Conservation (phyloP, 2,888 invertebrate genomes). For the Melieria crassipennis region DNA sequence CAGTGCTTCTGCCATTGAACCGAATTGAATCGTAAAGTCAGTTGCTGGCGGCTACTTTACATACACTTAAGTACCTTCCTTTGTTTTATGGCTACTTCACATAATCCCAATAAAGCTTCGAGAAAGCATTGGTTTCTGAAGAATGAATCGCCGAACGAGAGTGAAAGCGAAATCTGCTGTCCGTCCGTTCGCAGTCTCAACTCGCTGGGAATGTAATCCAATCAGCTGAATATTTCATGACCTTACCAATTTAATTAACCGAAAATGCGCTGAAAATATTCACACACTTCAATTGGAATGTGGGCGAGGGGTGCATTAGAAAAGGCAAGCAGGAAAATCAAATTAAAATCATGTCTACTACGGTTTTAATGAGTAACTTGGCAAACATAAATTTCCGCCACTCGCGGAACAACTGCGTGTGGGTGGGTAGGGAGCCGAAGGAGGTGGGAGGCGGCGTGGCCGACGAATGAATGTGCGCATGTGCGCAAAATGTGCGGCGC, state of each 20-base stretch:
- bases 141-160: no score
- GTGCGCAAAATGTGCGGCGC: conserved; percentile 35
- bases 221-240: conserved; percentile 19
- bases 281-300: no score
- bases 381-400: conserved; percentile 9
- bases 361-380: conserved; percentile 18
- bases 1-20: no score
- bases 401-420: no score
- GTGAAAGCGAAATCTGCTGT: no score
- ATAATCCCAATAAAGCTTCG: no score
- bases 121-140: no score
- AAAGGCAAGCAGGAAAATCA: conserved; percentile 7
- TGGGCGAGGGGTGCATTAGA: not conserved
- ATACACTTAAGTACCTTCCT: no score
- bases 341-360: conserved; percentile 28
- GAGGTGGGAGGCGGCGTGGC: not conserved
- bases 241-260: conserved; percentile 23
- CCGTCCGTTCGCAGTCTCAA: not conserved
- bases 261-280: not conserved
- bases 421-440: not conserved
- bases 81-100: no score
- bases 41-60: no score
- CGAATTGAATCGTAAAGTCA: no score
- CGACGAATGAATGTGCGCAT: conserved; percentile 40
- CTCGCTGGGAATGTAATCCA: conserved; percentile 13